These are phyloP conservation scores for Delphinus delphis DNA, from an alignment of 2,113 vertebrate genomes.

Conservation along the genomic window DNA sequence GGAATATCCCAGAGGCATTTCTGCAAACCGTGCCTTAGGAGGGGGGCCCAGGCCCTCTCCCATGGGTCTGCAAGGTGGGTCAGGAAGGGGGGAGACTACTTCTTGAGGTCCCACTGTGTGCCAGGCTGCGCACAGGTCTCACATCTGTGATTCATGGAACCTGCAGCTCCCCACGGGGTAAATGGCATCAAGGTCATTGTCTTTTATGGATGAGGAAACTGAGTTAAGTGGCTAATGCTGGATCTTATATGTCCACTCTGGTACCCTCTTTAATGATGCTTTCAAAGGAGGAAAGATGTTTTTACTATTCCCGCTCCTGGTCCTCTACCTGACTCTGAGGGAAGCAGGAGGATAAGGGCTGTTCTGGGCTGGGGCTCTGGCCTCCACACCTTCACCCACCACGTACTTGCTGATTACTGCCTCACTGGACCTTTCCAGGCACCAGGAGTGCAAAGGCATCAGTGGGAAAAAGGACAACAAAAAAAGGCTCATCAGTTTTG, in stretches of 20 bases:
- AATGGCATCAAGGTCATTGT: neutral
- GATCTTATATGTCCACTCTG: neutral
- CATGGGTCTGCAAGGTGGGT: neutral
- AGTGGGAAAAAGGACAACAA: neutral
- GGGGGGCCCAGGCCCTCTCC: neutral
- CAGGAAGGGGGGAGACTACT: neutral
- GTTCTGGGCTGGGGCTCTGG: accelerated
- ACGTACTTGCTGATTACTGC: accelerated
- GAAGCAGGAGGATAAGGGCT: accelerated
- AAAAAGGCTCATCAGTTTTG: neutral
- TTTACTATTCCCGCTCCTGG: neutral
- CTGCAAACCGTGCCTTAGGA: neutral
- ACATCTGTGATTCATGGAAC: neutral
- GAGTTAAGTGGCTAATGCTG: neutral
- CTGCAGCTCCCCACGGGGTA: neutral
- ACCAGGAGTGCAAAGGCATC: neutral
- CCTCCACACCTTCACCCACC: too few relatives aligned
- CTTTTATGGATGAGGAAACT: neutral
- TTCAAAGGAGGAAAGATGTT: neutral
- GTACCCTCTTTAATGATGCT: neutral
- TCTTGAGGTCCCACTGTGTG: neutral
- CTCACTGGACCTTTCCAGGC: neutral
- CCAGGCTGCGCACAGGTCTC: accelerated
- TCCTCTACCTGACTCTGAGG: neutral
- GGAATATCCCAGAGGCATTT: neutral